A percentile compares a stretch with the other conserved stretches of the same genome.
These are phyloP conservation scores for Callaeas wilsoni DNA, from an alignment of 2,113 vertebrate genomes.

Conservation along the genomic window DNA sequence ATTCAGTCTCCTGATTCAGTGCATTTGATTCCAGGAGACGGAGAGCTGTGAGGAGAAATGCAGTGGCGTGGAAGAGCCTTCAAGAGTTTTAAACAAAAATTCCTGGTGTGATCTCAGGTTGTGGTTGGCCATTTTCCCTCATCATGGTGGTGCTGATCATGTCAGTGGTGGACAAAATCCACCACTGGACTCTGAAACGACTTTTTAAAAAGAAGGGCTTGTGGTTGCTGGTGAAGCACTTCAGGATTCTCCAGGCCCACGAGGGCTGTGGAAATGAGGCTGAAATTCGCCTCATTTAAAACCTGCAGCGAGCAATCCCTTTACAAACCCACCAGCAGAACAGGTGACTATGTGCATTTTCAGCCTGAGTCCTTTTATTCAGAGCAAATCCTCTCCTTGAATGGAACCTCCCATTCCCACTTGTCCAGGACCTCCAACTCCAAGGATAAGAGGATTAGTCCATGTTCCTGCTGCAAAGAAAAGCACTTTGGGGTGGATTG, in stretches of 20 bases:
- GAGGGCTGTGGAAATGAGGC: not conserved
- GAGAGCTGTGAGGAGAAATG: not conserved
- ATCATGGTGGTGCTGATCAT: not conserved
- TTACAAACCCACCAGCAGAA: not conserved
- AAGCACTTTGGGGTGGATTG: not conserved
- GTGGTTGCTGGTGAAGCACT: not conserved
- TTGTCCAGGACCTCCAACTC: not conserved
- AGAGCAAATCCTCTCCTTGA: constrained; percentile 40
- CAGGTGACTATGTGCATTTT: constrained; percentile 7
- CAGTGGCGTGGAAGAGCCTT: not conserved
- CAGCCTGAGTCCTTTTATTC: not conserved
- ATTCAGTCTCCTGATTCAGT: not conserved
- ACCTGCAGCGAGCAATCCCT: not conserved
- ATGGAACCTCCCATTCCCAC: not conserved
- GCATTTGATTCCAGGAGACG: not conserved
- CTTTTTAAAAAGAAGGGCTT: not conserved
- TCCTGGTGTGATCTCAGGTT: not conserved
- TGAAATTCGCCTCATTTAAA: not conserved
- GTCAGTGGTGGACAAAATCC: not conserved
- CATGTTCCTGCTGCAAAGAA: not conserved
- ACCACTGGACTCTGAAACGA: not conserved
- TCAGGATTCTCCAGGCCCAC: not conserved
- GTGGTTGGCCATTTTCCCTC: not conserved
- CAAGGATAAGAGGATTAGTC: constrained; percentile 12
- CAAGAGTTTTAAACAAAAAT: not conserved